A percentile compares a stretch with the other conserved stretches of the same genome.
Evolutionary conservation across 2,797 vertebrate species (phyloP).

Genomic region (Eulemur coronatus): DNA sequence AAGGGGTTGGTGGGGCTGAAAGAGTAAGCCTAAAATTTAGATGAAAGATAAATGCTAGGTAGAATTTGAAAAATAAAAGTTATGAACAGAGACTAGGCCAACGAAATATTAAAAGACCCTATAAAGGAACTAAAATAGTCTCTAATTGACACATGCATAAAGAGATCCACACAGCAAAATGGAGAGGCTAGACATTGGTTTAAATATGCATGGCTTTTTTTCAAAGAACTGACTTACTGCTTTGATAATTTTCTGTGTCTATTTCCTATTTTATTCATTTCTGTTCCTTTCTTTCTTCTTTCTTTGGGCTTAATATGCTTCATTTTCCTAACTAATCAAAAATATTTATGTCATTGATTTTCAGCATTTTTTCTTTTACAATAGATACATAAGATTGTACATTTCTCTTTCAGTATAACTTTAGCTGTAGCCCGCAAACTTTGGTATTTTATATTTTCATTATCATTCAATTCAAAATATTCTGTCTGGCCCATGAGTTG

Average conservation of each 20-base stretch:
- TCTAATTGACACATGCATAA: neutral
- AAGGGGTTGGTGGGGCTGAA: neutral
- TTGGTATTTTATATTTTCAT: neutral
- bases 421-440: neutral
- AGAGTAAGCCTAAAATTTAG: neutral
- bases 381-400: neutral
- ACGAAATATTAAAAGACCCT: constrained; percentile 1
- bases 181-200: neutral
- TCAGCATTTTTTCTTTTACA: neutral
- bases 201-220: neutral
- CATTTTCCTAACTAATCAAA: neutral
- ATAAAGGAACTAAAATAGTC: neutral
- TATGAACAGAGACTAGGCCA: neutral
- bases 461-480: neutral
- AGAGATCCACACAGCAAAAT: neutral
- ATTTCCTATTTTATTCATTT: constrained; percentile 14
- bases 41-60: neutral
- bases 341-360: neutral
- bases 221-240: neutral
- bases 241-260: neutral
- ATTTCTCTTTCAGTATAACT: neutral
- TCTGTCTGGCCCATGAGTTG: neutral
- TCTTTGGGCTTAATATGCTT: neutral
- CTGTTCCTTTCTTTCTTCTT: neutral
- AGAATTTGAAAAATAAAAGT: constrained; percentile 16